Evolutionary conservation across 2,797 vertebrate genomes (phyloP), one percentile per base, ranked within the genome.

Genomic region (Lithobates pipiens): DNA sequence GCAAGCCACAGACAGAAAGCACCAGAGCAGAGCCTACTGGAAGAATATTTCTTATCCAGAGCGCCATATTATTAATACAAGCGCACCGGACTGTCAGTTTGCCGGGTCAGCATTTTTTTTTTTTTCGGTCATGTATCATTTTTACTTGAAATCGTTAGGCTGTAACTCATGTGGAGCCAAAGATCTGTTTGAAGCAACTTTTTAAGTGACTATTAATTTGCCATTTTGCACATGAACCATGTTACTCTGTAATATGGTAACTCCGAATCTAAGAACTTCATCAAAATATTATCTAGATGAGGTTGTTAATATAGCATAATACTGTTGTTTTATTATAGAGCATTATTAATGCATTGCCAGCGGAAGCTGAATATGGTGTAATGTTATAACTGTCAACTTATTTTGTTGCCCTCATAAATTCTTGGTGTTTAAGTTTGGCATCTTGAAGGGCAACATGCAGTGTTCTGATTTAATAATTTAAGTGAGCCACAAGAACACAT

Each of bases 111-210:
- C 84, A 61, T 61, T 61, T 10, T 39, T 39, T 39, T 7, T 57
- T 75, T 85, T 85, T 63, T 39, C 42, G 67, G 63, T 34, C 78
- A 86, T 81, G 63, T 81, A 86, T 85, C 77, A 80, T 81, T 86
- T 81, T 86, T 86, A 70, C 84, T 76, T 76, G 73, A 81, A 81
- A 81, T 80, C 73, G 7, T 86, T 86, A 76, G 54, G 73, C 11
- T 61, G 34, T 81, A 76, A 81, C 72, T 81, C 72, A 61, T 50
- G 68, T 15, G 73, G 77, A 86, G 65, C 72, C 72, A 63, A 32
- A 57, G 44, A 86, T 81, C 78, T 71, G 44, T 71, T 46, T 69
- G 61, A 23, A 54, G 67, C 5, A 85, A 65, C 44, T 67, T 81
- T 81, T 86, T 75, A 76, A 85, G 76, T 71, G 18, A 70, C 78